Evolutionary conservation across 2,113 vertebrate species (phyloP), one percentile per base, ranked within the genome.

Genomic region (Anser cygnoides): DNA sequence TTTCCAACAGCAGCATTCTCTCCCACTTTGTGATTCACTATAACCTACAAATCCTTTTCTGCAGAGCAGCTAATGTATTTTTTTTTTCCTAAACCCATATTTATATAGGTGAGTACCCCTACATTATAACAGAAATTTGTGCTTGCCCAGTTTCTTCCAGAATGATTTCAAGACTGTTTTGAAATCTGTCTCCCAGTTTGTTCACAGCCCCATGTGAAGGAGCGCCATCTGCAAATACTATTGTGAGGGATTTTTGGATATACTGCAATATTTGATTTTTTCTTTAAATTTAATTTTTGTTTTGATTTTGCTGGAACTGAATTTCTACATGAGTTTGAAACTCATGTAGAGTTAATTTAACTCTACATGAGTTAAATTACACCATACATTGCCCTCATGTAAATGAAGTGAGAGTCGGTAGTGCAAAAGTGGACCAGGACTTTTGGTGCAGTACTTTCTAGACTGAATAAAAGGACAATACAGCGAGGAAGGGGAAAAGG

Each of bases 131-230:
- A 35, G 29, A 79, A 58, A 55, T 16, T 10, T 50, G 31, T n/a
- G 5, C 62, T 62, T 75, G 1, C 13, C 15, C 0, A 0, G 5
- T 33, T 35, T 78, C 73, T 74, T 5, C 18, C 11, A 31, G 58
- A 63, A 57, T n/a, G 14, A 3, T 46, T 89, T 89, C 28, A 43
- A 78, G 28, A 29, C 28, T 78, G 5, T 35, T 88, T 49, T 49
- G 29, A 61, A 55, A 68, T 52, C 33, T 54, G 2, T 73, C 29
- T 73, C 18, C 7, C 25, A 19, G 1, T 66, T 78, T 58, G 15
- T 29, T 83, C 67, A 46, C 54, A 37, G 10, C 8, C 10, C 12
- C 35, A 68, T 3, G 19, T 68, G 9, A 3, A n/a, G 39, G 2
- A 20, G 3, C 18, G 10, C 46, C 7, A 7, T 41, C 31, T 79